phyloP scores from a whole-genome alignment of 2,113 vertebrate genomes.

The Callithrix jacchus region DNA sequence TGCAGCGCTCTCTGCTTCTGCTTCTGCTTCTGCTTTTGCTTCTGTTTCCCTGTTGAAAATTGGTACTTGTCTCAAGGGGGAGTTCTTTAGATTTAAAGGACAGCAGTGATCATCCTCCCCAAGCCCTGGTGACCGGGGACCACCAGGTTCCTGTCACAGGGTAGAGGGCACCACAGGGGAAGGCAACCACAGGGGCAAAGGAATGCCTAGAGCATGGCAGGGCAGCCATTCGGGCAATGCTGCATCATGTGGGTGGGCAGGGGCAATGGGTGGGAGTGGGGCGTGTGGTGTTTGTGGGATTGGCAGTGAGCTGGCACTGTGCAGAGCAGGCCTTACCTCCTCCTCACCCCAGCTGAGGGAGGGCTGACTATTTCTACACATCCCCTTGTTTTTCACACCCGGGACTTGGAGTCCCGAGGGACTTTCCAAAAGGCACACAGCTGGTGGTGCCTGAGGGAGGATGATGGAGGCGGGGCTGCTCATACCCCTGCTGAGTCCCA shows the following conservation, averaged over 20 bases:
- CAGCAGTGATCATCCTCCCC: neutral
- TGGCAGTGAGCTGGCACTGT: neutral
- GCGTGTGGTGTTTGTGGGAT: neutral
- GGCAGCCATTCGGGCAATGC: neutral
- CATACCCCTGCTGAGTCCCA: neutral
- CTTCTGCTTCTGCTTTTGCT: too few relatives aligned
- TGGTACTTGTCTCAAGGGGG: neutral
- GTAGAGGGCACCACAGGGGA: neutral
- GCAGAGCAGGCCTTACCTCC: neutral
- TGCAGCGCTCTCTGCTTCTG: neutral
- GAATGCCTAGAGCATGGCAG: neutral
- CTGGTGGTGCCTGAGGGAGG: neutral
- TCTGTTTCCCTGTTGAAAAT: neutral
- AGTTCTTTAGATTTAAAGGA: neutral
- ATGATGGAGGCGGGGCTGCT: neutral
- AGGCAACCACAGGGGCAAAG: neutral
- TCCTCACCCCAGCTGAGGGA: neutral
- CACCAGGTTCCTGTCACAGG: neutral
- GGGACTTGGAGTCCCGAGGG: neutral
- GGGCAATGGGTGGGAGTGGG: neutral
- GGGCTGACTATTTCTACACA: fast-evolving
- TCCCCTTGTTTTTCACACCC: neutral
- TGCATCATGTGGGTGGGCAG: neutral
- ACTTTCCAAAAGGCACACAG: neutral
- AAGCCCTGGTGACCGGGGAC: neutral